Evolutionary conservation across 1,140 invertebrate genomes (phyloP).

Genomic region (Proctacanthus coquilletti): DNA sequence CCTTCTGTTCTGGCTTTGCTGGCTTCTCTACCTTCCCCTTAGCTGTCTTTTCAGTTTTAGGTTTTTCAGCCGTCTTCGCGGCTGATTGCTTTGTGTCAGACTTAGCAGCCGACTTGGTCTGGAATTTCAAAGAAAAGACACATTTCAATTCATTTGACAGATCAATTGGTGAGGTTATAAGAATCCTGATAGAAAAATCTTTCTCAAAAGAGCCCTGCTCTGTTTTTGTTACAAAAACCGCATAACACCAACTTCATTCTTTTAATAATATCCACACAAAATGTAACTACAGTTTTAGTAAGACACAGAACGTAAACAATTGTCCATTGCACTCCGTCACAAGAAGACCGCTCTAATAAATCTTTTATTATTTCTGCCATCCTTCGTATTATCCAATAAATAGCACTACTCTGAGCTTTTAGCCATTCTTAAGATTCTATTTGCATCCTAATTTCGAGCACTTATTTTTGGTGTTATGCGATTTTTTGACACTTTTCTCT

Average conservation of each 20-base stretch:
- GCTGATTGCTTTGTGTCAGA: conserved; percentile 13
- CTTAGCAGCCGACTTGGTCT: conserved; percentile 18
- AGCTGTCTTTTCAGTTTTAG: conserved; percentile 18
- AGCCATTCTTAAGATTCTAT: conserved; percentile 4
- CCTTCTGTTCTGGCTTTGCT: conserved; percentile 23
- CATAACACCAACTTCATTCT: too few species aligned
- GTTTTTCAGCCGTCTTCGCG: conserved; percentile 20
- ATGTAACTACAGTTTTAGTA: too few species aligned
- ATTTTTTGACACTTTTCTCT: conserved; percentile 3
- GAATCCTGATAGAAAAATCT: background rate
- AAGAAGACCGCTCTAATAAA: too few species aligned
- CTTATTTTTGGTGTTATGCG: too few species aligned
- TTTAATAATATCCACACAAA: too few species aligned
- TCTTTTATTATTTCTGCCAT: background rate
- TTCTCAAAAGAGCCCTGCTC: conserved; percentile 1
- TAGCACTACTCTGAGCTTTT: too few species aligned
- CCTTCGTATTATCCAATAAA: background rate
- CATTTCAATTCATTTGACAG: background rate
- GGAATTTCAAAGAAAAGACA: conserved; percentile 17
- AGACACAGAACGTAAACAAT: too few species aligned
- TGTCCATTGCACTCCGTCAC: too few species aligned
- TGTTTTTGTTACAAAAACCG: conserved; percentile 1
- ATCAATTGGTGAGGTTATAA: conserved; percentile 6
- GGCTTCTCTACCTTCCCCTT: conserved; percentile 30
- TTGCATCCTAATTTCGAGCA: conserved; percentile 6